Evolutionary conservation across 2,888 invertebrate genomes (phyloP).

Genomic region (Dasysyrphus albostriatus): DNA sequence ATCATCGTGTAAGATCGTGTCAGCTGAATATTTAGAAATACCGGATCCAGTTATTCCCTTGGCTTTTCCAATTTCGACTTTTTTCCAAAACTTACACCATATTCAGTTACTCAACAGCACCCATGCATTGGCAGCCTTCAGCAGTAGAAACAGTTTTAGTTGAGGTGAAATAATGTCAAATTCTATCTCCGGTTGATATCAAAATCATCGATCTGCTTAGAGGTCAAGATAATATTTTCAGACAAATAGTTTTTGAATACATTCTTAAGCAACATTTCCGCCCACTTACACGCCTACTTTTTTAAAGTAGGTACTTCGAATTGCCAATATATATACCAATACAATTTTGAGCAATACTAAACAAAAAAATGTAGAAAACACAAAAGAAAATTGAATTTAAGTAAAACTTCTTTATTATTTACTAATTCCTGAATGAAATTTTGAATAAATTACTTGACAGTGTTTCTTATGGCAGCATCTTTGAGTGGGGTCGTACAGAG

Average conservation of each 20-base stretch:
- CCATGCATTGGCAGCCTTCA: constrained; percentile 89
- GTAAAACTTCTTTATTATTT: constrained; percentile 10
- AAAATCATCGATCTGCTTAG: constrained; percentile 84
- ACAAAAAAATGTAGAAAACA: no score
- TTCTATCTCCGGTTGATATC: constrained; percentile 86
- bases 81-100: constrained; percentile 89
- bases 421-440: constrained; percentile 37
- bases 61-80: constrained; percentile 89
- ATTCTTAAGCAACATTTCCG: no score
- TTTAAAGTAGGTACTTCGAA: no score
- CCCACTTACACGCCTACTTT: no score
- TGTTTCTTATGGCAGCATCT: constrained; percentile 17
- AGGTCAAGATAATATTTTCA: constrained; percentile 77
- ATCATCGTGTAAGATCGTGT: constrained; percentile 91
- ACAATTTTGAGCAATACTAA: no score
- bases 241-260: no score
- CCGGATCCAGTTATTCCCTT: constrained; percentile 88
- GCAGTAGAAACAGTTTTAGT: constrained; percentile 86
- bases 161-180: constrained; percentile 87
- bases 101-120: constrained; percentile 90
- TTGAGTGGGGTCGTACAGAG: neutral
- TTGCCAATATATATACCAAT: no score
- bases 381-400: neutral
- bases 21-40: constrained; percentile 89
- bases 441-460: constrained; percentile 26